Percentiles rank a stretch among this genome's conserved stretches.
These are phyloP conservation scores for Nasonia giraulti DNA, from an alignment of 1,140 invertebrate genomes.

Conservation along the genomic window DNA sequence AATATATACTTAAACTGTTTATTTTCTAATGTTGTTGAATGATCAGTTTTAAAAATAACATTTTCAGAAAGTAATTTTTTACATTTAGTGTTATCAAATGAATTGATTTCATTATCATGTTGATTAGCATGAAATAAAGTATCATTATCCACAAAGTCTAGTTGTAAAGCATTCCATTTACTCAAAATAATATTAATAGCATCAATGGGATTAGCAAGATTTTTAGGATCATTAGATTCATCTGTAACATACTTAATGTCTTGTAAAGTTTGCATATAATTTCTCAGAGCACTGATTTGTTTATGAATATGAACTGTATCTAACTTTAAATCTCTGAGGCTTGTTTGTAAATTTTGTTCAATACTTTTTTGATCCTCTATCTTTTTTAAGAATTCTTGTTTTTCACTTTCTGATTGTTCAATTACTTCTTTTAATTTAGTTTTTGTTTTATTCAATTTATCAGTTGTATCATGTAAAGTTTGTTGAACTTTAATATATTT, in stretches of 20 bases:
- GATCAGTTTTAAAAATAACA: not conserved
- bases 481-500: slow-evolving; percentile 73
- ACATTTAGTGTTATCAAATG: slow-evolving; percentile 2
- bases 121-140: slow-evolving; percentile 45
- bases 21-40: not conserved
- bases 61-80: slow-evolving; percentile 13
- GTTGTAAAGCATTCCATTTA: slow-evolving; percentile 60
- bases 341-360: slow-evolving; percentile 58
- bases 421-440: slow-evolving; percentile 71
- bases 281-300: slow-evolving; percentile 65
- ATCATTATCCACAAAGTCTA: slow-evolving; percentile 55
- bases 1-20: slow-evolving; percentile 36
- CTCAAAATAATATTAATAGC: slow-evolving; percentile 64
- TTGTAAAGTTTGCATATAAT: slow-evolving; percentile 64
- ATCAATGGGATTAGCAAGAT: slow-evolving; percentile 59
- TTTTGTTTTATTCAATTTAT: slow-evolving; percentile 72
- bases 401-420: slow-evolving; percentile 68
- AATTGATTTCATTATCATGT: slow-evolving; percentile 35
- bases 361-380: slow-evolving; percentile 61
- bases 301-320: slow-evolving; percentile 66
- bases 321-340: slow-evolving; percentile 56
- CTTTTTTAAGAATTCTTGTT: slow-evolving; percentile 67
- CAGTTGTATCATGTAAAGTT: slow-evolving; percentile 70
- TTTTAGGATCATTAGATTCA: slow-evolving; percentile 54
- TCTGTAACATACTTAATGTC: slow-evolving; percentile 61